Evolutionary conservation across 2,797 vertebrate genomes (phyloP).

Genomic region (Staurois parvus): DNA sequence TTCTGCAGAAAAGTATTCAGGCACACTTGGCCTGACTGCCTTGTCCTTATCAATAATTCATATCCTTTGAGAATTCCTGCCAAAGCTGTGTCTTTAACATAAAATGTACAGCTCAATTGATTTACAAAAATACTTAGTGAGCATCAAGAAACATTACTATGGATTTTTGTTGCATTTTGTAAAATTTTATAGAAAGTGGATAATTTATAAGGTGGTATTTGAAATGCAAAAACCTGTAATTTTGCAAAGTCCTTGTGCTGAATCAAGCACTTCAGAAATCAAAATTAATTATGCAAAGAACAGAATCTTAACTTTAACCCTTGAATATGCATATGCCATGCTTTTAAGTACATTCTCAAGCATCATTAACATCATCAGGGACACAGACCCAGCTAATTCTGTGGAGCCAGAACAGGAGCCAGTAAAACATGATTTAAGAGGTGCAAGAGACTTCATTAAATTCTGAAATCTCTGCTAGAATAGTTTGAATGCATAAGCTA

Average conservation of each 20-base stretch:
- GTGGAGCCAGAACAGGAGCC: not conserved
- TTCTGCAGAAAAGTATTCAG: constrained; percentile 54
- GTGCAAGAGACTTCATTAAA: no score
- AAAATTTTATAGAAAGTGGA: constrained; percentile 22
- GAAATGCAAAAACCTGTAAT: constrained; percentile 28
- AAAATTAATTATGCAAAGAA: constrained; percentile 28
- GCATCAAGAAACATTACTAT: constrained; percentile 52
- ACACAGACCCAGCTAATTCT: not conserved
- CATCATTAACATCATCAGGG: not conserved
- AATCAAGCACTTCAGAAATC: not conserved
- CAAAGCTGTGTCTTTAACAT: constrained; percentile 58
- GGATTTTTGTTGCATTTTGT: constrained; percentile 41
- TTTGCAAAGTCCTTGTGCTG: constrained; percentile 24
- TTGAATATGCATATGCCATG: not conserved
- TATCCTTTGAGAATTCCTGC: constrained; percentile 46
- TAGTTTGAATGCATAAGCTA: no score
- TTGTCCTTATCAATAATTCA: constrained; percentile 58
- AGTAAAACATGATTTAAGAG: not conserved
- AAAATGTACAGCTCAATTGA: constrained; percentile 58
- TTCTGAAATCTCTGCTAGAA: no score
- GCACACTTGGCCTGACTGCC: constrained; percentile 46
- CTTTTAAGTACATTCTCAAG: not conserved
- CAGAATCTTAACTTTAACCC: not conserved
- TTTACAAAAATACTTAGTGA: constrained; percentile 58
- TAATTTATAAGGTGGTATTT: constrained; percentile 37